Base-by-base conservation (phyloP, 2,888 invertebrate genomes). In the Dryocosmus kuriphilus region DNA sequence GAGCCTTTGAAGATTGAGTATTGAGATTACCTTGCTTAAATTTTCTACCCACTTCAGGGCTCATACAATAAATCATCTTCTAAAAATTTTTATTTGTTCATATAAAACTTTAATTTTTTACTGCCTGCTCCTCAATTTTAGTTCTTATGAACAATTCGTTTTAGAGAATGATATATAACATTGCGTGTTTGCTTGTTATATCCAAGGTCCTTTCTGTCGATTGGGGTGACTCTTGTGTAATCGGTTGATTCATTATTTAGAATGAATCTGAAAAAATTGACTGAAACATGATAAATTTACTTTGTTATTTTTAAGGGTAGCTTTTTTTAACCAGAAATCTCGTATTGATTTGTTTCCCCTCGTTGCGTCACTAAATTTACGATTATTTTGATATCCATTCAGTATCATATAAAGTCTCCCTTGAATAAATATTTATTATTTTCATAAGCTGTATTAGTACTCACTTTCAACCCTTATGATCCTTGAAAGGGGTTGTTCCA, bases 11-110 rank as follows among this genome's bases (percentile, higher is more conserved):
- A 41, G 65, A 41, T 65, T 24, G 16, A 41, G 16, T 35, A 62
- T 62, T 32, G 32, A 35, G 62, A 62, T 62, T 62, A 62, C 35
- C 62, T 32, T 62, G 32, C 35, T n/a, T 62, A 35, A 35, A 62
- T 32, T 62, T 62, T 62, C 32, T 16, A 30, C 19, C 30, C 62
- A 16, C 6, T 5, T 35, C 32, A 32, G 16, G 8, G 30, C 62
- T 62, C n/a, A n/a, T n/a, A n/a, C n/a, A n/a, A n/a, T n/a, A n/a
- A n/a, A n/a, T n/a, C n/a, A n/a, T n/a, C n/a, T n/a, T n/a, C n/a
- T n/a, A n/a, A n/a, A n/a, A n/a, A n/a, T n/a, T n/a, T n/a, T n/a
- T n/a, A n/a, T n/a, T n/a, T n/a, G n/a, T n/a, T n/a, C n/a, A n/a
- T n/a, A n/a, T n/a, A n/a, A n/a, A n/a, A n/a, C n/a, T n/a, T n/a